Base-by-base conservation (phyloP, 2,888 invertebrate species). In the Morpho achilles region DNA sequence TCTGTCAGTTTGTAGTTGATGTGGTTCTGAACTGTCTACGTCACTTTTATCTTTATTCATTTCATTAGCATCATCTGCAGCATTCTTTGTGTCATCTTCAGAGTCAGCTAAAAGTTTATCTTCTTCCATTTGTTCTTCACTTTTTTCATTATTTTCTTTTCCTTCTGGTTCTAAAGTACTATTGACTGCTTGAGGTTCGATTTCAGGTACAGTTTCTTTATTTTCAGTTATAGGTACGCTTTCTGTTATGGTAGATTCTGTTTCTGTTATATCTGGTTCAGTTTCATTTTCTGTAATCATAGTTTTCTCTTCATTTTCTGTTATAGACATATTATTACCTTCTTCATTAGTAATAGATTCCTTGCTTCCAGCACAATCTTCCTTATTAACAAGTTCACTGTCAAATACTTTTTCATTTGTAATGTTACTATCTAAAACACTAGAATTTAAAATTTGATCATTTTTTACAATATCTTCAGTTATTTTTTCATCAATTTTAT, bases 111-210 rank as follows among this genome's bases (percentile, higher is more conserved):
- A 59, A 50, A 53, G 64, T 50, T 39, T 54, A 51, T 62, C 64
- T 64, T 69, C 69, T 50, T 65, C 63, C 47, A 61, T 59, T 54
- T 65, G 61, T 49, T 66, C 67, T 56, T 50, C 56, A 56, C 41
- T 61, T 16, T 52, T 60, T 50, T 59, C 56, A 50, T 50, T 41
- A 56, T 54, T 56, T 54, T 58, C 53, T 49, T 49, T 48, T 47
- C 49, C 41, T 49, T 54, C 61, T 16, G 45, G 8, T 48, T 52
- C 40, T 48, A 49, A 23, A 60, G 44, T 32, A 23, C 58, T 57
- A 62, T 50, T 52, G 41, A 32, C 51, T 48, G 44, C 8, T 41
- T 23, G 7, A 23, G 9, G 32, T 32, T 32, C n/a, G 7, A 6
- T 0, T 8, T 54, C 40, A 46, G 6, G 22, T n/a, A 16, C 7